Base-by-base conservation (phyloP, 2,113 vertebrate species). In the Notiomystis cincta region DNA sequence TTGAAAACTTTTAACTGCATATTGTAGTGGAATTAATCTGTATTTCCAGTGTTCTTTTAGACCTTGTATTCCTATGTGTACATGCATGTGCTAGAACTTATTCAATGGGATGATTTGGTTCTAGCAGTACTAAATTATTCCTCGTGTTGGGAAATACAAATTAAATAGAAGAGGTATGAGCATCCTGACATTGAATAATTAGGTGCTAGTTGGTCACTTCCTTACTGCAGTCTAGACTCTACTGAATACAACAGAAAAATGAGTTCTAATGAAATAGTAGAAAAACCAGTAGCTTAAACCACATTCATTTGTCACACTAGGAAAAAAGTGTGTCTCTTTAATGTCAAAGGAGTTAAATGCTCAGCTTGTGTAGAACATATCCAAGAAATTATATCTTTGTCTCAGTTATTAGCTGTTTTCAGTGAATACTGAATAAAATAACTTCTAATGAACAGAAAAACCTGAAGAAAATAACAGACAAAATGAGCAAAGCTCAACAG, bases 151-250 rank as follows among this genome's bases (percentile, higher is more conserved):
- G 16, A 66, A 82, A 85, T 24, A 25, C 24, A 61, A 75, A 30
- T 54, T 15, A 75, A 69, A 57, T 54, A 27, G 25, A 67, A 90
- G 19, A 13, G 2, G 1, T 21, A 37, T 31, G 21, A 64, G 16
- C 15, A 51, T 87, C 40, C 19, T 51, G 48, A 44, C 13, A 20
- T 13, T 75, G 42, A 87, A 30, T 62, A 81, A 50, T 35, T 94
- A 64, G 48, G 30, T 0, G 3, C 38, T 37, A 73, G 42, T 66
- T 0, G 0, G 10, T 87, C 38, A 62, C 19, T 56, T 89, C n/a
- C 23, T 67, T 71, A 60, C 27, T 91, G 44, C 44, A 72, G 31
- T 19, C 15, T 30, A 35, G 10, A 25, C 17, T 40, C 16, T 75
- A 31, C 78, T 84, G 61, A 76, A 44, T 64, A 17, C 15, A 85